A percentile compares a stretch with the other conserved stretches of the same genome.
These are phyloP conservation scores for Hirtodrosophila cameraria DNA, from an alignment of 2,888 invertebrate species.

Conservation along the genomic window DNA sequence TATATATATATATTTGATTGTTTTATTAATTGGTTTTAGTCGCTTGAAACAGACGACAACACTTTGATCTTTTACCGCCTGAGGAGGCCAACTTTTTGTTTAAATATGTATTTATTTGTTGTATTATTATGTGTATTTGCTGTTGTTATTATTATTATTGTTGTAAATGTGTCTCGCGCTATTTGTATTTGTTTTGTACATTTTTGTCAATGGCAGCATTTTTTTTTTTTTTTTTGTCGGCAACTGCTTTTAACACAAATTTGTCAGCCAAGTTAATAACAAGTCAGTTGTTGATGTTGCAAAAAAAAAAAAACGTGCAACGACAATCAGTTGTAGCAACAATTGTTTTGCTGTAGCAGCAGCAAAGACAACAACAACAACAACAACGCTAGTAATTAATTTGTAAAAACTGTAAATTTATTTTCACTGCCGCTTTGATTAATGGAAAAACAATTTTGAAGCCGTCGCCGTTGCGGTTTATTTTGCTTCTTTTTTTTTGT, in stretches of 20 bases:
- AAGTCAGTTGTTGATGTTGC: constrained; percentile 39
- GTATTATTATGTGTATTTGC: constrained; percentile 48
- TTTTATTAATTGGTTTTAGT: constrained; percentile 66
- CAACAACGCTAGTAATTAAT: constrained; percentile 51
- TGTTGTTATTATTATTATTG: constrained; percentile 10
- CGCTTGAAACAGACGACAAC: constrained; percentile 14
- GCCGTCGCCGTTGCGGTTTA: constrained; percentile 22
- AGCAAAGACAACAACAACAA: constrained; percentile 28
- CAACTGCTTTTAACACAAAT: constrained; percentile 45
- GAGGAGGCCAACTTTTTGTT: constrained; percentile 59
- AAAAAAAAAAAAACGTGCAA: constrained; percentile 47
- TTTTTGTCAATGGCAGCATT: constrained; percentile 49
- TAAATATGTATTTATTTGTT: constrained; percentile 55
- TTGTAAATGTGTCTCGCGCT: constrained; percentile 37
- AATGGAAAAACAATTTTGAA: constrained; percentile 68
- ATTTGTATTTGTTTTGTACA: constrained; percentile 58
- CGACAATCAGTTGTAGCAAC: constrained; percentile 64
- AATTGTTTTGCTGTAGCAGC: constrained; percentile 59
- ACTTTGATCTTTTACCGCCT: constrained; percentile 62
- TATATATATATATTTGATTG: constrained; percentile 40
- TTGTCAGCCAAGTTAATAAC: constrained; percentile 68
- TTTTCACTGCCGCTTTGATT: constrained; percentile 67
- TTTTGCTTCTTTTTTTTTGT: constrained; percentile 18
- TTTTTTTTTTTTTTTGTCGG: constrained; percentile 21
- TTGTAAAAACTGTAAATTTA: constrained; percentile 54